These are phyloP conservation scores for Notiomystis cincta DNA, from an alignment of 2,113 vertebrate species.

Conservation along the genomic window DNA sequence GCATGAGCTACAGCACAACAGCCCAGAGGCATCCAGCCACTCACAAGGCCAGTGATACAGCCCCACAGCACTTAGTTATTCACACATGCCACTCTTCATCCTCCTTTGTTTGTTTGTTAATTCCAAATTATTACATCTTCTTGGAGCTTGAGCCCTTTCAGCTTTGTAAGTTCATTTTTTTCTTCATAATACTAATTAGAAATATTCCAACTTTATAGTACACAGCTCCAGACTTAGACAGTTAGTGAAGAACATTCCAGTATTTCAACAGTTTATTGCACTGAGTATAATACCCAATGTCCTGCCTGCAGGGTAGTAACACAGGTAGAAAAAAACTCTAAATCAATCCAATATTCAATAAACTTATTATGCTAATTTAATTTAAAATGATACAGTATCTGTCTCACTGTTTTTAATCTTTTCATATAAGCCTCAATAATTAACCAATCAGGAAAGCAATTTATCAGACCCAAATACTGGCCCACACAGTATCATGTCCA, in stretches of 20 bases:
- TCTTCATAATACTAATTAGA: not conserved
- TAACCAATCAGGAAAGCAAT: not conserved
- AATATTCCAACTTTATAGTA: not conserved
- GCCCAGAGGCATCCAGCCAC: not conserved
- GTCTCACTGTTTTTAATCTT: not conserved
- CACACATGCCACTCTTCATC: not conserved
- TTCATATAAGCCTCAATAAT: not conserved
- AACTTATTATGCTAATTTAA: not conserved
- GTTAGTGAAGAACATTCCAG: not conserved
- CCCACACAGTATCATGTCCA: not conserved
- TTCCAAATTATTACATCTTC: not conserved
- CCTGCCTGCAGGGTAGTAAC: not conserved
- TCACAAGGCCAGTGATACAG: not conserved
- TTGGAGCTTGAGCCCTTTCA: not conserved
- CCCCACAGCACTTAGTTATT: not conserved
- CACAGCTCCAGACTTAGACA: not conserved
- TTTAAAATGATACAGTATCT: not conserved
- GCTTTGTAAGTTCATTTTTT: not conserved
- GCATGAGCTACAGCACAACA: not conserved
- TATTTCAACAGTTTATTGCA: not conserved
- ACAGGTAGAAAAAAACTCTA: not conserved
- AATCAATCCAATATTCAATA: not conserved
- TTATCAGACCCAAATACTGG: not conserved
- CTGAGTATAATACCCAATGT: accelerated
- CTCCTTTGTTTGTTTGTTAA: not conserved